A percentile compares a stretch with the other conserved stretches of the same genome.
Conservation (phyloP, 2,797 vertebrate genomes). For the Crocodylus rhombifer region DNA sequence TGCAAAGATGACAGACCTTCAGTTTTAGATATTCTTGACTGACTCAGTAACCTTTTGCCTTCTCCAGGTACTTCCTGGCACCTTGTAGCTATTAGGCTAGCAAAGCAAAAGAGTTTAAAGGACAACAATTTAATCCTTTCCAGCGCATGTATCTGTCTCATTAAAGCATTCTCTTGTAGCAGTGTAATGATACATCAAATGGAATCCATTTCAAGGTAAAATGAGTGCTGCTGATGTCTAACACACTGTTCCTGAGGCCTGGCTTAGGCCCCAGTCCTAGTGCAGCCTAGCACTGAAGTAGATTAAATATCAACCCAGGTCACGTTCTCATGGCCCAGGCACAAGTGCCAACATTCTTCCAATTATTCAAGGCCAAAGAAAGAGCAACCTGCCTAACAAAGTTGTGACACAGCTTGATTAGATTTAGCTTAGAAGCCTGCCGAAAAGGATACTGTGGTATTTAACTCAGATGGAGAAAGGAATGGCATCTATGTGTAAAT, state of each 20-base stretch:
- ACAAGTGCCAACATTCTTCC: slow-evolving; percentile 86
- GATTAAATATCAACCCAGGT: slow-evolving; percentile 85
- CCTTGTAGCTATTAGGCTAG: slow-evolving; percentile 73
- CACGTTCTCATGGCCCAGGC: slow-evolving; percentile 86
- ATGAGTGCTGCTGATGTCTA: slow-evolving; percentile 77
- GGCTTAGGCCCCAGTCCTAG: slow-evolving; percentile 74
- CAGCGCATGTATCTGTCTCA: slow-evolving; percentile 73
- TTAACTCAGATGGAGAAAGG: slow-evolving; percentile 77
- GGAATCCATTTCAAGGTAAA: slow-evolving; percentile 76
- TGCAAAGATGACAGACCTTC: neutral
- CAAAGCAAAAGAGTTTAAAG: slow-evolving; percentile 58
- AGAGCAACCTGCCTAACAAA: slow-evolving; percentile 82
- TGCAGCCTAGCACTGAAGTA: slow-evolving; percentile 80
- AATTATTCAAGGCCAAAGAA: slow-evolving; percentile 84
- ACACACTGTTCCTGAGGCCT: slow-evolving; percentile 74
- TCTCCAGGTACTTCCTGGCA: slow-evolving; percentile 70
- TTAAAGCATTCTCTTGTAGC: slow-evolving; percentile 77
- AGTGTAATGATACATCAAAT: slow-evolving; percentile 75
- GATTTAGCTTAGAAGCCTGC: slow-evolving; percentile 81
- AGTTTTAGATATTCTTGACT: slow-evolving; percentile 28
- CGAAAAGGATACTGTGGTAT: slow-evolving; percentile 81
- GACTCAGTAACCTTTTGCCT: slow-evolving; percentile 62
- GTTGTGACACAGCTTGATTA: slow-evolving; percentile 82
- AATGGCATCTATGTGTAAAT: slow-evolving; percentile 74
- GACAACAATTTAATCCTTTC: slow-evolving; percentile 76